These are phyloP conservation scores for Meriones unguiculatus DNA, from an alignment of 2,113 vertebrate species.

Conservation along the genomic window DNA sequence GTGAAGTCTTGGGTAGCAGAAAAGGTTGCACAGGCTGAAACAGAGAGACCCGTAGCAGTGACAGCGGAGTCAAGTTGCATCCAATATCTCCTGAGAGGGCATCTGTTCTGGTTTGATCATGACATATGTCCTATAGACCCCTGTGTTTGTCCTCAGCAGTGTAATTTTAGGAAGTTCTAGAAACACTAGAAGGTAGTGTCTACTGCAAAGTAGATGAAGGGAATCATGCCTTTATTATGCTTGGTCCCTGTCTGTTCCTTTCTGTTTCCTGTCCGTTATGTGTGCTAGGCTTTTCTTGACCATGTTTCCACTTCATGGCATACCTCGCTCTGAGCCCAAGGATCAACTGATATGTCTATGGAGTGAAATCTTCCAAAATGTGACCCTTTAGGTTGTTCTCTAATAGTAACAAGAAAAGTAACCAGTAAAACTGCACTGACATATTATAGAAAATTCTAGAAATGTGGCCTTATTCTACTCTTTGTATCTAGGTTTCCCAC, in stretches of 20 bases:
- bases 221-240: neutral
- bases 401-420: neutral
- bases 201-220: neutral
- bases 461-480: neutral
- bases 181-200: neutral
- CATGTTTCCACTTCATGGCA: neutral
- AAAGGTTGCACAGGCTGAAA: neutral
- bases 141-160: neutral
- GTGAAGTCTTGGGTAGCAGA: neutral
- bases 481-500: neutral
- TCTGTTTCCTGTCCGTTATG: neutral
- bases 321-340: too few relatives aligned
- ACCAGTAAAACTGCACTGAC: neutral
- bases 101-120: neutral
- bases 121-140: neutral
- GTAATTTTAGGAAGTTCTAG: neutral
- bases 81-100: neutral
- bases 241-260: neutral
- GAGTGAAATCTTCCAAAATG: neutral
- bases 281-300: too few relatives aligned
- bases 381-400: neutral
- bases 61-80: too few relatives aligned
- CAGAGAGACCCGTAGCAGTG: neutral
- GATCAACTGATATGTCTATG: neutral
- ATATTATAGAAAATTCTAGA: conserved; percentile 2